These are phyloP conservation scores for Sesia apiformis DNA, from an alignment of 2,888 invertebrate genomes.

Conservation along the genomic window DNA sequence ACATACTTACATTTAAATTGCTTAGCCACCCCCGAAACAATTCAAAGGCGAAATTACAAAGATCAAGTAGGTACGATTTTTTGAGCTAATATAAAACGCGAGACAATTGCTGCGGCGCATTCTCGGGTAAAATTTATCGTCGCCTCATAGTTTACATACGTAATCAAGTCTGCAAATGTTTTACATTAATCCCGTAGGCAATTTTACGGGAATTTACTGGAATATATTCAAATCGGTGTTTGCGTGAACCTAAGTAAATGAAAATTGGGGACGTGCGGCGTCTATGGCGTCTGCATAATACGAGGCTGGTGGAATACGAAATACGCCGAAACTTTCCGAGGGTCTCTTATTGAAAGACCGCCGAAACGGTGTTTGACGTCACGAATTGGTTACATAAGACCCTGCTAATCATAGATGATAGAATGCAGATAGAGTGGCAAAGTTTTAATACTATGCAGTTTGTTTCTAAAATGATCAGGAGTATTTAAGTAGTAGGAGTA, in stretches of 20 bases:
- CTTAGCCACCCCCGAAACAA: no score
- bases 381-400: slow-evolving; percentile 20
- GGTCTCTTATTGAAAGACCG: slow-evolving; percentile 23
- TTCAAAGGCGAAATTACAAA: no score
- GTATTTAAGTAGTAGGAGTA: no score
- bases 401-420: background rate
- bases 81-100: no score
- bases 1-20: no score
- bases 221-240: slow-evolving; percentile 48
- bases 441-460: no score
- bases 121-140: background rate
- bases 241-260: slow-evolving; percentile 47
- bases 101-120: no score
- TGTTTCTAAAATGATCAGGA: no score
- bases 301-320: slow-evolving; percentile 24
- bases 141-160: slow-evolving; percentile 36
- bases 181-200: slow-evolving; percentile 39
- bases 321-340: slow-evolving; percentile 21
- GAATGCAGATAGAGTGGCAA: no score
- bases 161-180: slow-evolving; percentile 46
- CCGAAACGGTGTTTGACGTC: slow-evolving; percentile 18
- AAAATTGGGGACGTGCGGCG: slow-evolving; percentile 17
- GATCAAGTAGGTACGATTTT: no score
- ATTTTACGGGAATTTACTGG: slow-evolving; percentile 27
- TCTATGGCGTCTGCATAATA: slow-evolving; percentile 15